Percentiles rank a stretch among this genome's conserved stretches.
Evolutionary conservation across 2,888 invertebrate genomes (phyloP).

Genomic region (Melieria crassipennis): DNA sequence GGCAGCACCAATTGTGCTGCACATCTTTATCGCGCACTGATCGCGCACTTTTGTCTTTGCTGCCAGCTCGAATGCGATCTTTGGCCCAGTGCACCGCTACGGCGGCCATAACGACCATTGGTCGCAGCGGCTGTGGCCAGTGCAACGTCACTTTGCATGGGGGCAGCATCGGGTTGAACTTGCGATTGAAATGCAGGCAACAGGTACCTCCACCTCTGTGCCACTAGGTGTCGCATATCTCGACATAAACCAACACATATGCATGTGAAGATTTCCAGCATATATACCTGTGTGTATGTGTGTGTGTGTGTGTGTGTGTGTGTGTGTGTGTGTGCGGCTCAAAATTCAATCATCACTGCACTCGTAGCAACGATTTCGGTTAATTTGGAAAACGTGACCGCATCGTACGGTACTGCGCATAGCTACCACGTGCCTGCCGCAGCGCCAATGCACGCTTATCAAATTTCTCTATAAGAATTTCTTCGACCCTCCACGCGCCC

Average conservation of each 20-base stretch:
- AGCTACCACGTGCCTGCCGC: constrained; percentile 1
- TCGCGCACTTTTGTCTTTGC: not conserved
- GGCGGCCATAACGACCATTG: not conserved
- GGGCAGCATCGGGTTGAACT: constrained; percentile 14
- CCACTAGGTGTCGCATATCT: constrained; percentile 47
- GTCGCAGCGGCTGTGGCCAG: constrained; percentile 2
- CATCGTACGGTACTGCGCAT: constrained; percentile 6
- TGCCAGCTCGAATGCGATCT: constrained; percentile 10
- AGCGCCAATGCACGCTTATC: no score
- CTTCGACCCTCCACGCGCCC: no score
- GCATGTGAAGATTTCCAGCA: not conserved
- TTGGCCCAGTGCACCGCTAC: not conserved
- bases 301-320: not conserved
- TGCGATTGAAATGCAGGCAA: constrained; percentile 21
- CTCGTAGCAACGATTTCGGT: constrained; percentile 52
- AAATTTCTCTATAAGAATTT: no score
- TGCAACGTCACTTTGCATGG: constrained; percentile 18
- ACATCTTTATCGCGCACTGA: constrained; percentile 24
- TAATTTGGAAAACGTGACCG: constrained; percentile 61
- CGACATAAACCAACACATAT: not conserved
- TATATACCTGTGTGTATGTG: not conserved
- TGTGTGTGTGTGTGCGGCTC: constrained; percentile 21
- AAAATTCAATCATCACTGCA: constrained; percentile 41
- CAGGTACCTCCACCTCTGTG: constrained; percentile 24
- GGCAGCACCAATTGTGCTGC: not conserved